Conservation (phyloP, 2,113 vertebrate species). For the Actinemys pallida region DNA sequence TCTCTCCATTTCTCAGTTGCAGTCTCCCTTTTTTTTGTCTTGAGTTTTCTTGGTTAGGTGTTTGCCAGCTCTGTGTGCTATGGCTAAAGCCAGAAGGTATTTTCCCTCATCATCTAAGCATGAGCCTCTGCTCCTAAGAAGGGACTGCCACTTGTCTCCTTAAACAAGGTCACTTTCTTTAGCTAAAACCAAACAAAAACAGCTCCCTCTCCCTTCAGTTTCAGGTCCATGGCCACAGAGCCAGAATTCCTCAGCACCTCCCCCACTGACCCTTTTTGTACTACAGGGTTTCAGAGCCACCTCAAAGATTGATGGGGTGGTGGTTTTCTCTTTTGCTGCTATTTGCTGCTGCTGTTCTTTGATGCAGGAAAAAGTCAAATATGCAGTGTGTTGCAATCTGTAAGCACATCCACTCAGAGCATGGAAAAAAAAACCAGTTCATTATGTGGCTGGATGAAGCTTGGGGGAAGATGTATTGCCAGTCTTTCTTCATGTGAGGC, state of each 20-base stretch:
- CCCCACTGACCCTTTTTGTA: background rate
- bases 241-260: background rate
- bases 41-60: background rate
- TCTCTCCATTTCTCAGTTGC: background rate
- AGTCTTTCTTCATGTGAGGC: background rate
- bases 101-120: background rate
- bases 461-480: background rate
- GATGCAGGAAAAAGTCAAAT: background rate
- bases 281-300: background rate
- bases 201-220: background rate
- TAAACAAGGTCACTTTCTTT: background rate
- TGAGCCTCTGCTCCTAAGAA: background rate
- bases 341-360: background rate
- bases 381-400: fast-evolving
- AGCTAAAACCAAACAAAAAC: background rate
- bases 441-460: background rate
- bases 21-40: background rate
- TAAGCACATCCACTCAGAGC: background rate
- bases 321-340: background rate
- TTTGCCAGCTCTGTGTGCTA: background rate
- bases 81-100: background rate
- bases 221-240: background rate
- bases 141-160: background rate
- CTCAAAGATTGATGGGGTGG: background rate
- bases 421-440: background rate